These are phyloP conservation scores for Nixonia krombeini DNA, from an alignment of 1,140 invertebrate genomes.

Conservation along the genomic window DNA sequence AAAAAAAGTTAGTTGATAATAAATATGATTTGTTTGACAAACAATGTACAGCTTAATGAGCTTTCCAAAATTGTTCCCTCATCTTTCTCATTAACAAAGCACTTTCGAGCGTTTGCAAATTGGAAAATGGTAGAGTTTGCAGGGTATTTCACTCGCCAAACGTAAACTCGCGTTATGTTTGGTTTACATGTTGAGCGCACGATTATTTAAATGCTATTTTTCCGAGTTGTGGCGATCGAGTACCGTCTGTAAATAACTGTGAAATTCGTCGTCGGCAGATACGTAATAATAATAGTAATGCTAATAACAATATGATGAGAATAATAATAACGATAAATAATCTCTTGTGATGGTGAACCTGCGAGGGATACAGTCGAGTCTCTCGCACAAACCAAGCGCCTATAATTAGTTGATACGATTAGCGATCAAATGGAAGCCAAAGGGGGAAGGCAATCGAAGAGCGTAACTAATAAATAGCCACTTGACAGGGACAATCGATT, in stretches of 20 bases:
- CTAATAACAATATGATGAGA: constrained; percentile 1
- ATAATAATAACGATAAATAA: constrained; percentile 3
- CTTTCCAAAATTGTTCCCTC: no score
- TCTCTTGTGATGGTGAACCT: constrained; percentile 40
- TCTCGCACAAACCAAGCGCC: constrained; percentile 47
- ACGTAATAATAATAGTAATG: constrained; percentile 24
- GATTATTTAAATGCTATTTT: constrained; percentile 35
- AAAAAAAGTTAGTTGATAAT: no score
- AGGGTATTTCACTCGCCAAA: no score
- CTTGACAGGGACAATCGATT: neutral
- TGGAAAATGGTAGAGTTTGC: no score
- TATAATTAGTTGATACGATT: constrained; percentile 47
- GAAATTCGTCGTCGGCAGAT: constrained; percentile 10
- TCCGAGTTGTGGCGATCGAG: constrained; percentile 34
- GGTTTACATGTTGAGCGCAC: no score
- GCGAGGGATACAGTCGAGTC: constrained; percentile 17
- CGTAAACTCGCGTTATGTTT: no score
- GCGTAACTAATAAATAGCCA: neutral
- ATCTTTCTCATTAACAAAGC: no score
- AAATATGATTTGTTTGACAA: no score
- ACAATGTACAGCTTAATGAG: no score
- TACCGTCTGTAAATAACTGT: constrained; percentile 39
- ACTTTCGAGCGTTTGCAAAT: no score
- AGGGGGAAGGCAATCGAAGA: constrained; percentile 32
- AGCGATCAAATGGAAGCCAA: constrained; percentile 49